Conservation (phyloP, 2,797 vertebrate species). For the Spinibarbus caldwelli region DNA sequence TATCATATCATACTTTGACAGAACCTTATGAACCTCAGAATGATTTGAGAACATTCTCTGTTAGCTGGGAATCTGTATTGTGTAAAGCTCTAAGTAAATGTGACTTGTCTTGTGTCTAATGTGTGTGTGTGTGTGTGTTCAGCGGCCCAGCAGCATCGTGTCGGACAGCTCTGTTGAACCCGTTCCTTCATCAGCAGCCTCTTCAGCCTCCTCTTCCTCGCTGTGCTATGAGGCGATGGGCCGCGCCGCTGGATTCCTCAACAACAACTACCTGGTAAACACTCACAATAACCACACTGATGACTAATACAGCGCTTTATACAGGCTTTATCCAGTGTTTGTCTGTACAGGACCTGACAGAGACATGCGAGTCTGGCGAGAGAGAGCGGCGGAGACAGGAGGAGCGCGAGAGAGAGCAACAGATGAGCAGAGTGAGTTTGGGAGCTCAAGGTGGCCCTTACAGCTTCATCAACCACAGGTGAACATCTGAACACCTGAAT, state of each 20-base stretch:
- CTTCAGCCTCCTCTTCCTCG: slow-evolving; percentile 68
- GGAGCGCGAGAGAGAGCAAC: background rate
- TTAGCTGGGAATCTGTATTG: too few species aligned
- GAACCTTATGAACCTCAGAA: too few species aligned
- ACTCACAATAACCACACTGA: background rate
- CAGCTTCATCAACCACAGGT: slow-evolving; percentile 61
- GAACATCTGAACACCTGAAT: background rate
- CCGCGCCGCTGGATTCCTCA: slow-evolving; percentile 66
- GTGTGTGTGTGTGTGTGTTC: slow-evolving; percentile 34
- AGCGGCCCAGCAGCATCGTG: slow-evolving; percentile 80
- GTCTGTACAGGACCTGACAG: slow-evolving; percentile 34
- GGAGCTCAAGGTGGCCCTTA: slow-evolving; percentile 56
- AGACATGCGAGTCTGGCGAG: slow-evolving; percentile 17
- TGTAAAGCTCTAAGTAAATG: too few species aligned
- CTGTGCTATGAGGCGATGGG: slow-evolving; percentile 70
- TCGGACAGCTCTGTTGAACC: slow-evolving; percentile 83
- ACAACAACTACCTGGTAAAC: slow-evolving; percentile 72
- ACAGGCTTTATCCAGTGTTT: background rate
- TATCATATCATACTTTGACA: too few species aligned
- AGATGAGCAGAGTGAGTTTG: background rate
- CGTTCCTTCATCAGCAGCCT: slow-evolving; percentile 76
- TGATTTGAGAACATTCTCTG: too few species aligned
- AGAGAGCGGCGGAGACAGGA: background rate
- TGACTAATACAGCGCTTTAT: background rate
- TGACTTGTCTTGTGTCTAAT: background rate